phyloP scores from a whole-genome alignment of 2,113 vertebrate genomes.

The Excalfactoria chinensis region DNA sequence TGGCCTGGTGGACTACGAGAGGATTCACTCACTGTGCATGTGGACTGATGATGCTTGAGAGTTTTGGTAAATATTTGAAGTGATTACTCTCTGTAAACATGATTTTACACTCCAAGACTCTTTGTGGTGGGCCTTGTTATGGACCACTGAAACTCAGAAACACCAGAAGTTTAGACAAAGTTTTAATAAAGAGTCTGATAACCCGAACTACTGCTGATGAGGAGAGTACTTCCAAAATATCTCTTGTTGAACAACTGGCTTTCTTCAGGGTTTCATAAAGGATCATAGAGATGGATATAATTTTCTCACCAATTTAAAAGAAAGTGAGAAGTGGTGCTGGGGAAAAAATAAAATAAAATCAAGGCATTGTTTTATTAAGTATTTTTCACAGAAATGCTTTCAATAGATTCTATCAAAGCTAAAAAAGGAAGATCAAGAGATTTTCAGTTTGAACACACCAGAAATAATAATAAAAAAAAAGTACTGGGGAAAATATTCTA shows the following conservation, averaged over 20 bases:
- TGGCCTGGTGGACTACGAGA: not conserved
- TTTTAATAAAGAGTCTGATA: not conserved
- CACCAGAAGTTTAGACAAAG: not conserved
- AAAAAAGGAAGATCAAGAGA: not conserved
- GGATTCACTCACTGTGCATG: not conserved
- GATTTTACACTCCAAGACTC: not conserved
- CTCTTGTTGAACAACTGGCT: not conserved
- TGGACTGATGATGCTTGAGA: not conserved
- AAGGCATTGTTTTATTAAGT: not conserved
- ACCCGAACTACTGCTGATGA: not conserved
- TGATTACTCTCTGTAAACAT: not conserved
- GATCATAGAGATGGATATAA: accelerated
- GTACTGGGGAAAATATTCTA: not conserved
- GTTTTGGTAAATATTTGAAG: not conserved
- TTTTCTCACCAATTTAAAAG: not conserved
- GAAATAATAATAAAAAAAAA: not conserved
- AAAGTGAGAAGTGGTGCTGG: accelerated
- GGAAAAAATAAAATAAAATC: not conserved
- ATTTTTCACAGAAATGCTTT: not conserved
- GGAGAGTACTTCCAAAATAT: not conserved
- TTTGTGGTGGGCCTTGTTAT: not conserved
- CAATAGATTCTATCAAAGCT: not conserved
- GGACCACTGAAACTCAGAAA: not conserved
- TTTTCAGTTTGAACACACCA: not conserved
- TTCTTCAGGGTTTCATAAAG: not conserved